Evolutionary conservation across 1,140 invertebrate genomes (phyloP).

Genomic region (Apis laboriosa): DNA sequence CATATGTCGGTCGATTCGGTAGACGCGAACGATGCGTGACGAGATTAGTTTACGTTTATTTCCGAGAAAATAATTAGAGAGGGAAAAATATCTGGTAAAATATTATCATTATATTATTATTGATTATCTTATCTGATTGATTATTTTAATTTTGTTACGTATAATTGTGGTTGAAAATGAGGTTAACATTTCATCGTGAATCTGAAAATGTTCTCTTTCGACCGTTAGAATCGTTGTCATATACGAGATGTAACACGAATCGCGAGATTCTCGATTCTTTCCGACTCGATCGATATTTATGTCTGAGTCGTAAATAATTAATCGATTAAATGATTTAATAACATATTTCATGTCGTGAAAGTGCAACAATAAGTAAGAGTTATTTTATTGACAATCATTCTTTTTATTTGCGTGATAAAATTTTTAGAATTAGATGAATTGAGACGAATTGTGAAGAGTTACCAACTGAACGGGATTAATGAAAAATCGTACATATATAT

Average conservation of each 20-base stretch:
- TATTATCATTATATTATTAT: conserved; percentile 12
- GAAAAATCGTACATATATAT: neutral
- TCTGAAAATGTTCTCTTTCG: neutral
- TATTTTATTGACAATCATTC: neutral
- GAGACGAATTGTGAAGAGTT: conserved; percentile 1
- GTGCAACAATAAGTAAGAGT: neutral
- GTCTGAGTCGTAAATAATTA: conserved; percentile 20
- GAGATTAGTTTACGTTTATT: conserved; percentile 6
- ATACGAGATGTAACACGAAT: neutral
- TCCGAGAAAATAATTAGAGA: neutral
- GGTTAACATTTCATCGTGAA: too few species aligned
- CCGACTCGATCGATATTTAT: conserved; percentile 24
- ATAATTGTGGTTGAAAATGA: neutral
- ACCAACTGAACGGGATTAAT: neutral
- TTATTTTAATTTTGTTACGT: neutral
- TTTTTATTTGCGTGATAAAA: neutral
- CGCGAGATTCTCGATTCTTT: neutral
- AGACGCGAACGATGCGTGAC: neutral
- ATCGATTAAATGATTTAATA: conserved; percentile 2
- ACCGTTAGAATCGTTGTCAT: too few species aligned
- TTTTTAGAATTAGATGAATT: conserved; percentile 31
- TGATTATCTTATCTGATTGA: neutral
- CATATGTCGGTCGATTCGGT: neutral
- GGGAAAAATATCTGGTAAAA: neutral
- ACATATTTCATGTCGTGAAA: neutral